Evolutionary conservation across 2,797 vertebrate species (phyloP), one percentile per base, ranked within the genome.

Genomic region (Trachops cirrhosus): DNA sequence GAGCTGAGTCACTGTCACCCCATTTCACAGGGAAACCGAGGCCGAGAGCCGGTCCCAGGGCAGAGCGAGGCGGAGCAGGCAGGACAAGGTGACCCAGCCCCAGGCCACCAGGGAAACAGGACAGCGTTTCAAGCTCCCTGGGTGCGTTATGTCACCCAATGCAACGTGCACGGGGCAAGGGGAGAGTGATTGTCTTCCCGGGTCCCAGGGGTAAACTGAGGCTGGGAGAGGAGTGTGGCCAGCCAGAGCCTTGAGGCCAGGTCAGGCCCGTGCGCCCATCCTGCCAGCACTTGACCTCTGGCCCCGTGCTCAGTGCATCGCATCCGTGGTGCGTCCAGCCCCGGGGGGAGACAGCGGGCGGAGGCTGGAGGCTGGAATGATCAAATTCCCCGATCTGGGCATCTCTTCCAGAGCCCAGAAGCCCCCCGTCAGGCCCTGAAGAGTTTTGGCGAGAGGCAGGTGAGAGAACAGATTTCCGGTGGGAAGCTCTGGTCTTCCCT

Each of bases 281-380:
- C 46, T 2, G 32, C 26, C 34, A 9, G 87, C 16, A 52, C 46
- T 24, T 83, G 50, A 46, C 57, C 46, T 21, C 7, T 2, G 29
- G 34, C 39, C 79, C 48, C 0, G 3, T 0, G 5, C 8, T 29
- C n/a, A 5, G 18, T 29, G 4, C 18, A 0, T 52, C 1, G n/a
- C 18, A 3, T 16, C 32, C 9, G 4, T 3, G n/a, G 52, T 39
- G 50, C 37, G 34, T 34, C 12, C 24, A 26, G 54, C 7, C n/a
- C 34, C 0, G 1, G 4, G 1, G 10, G 39, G 29, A 3, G 39
- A 18, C 0, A 0, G 3, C 32, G 21, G 77, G 26, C 12, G 15
- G 62, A 64, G 62, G 57, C n/a, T 2, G 39, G 44, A 1, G 7
- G 44, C 26, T 7, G 22, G n/a, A 1, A 5, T 12, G 37, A 3